A percentile compares a stretch with the other conserved stretches of the same genome.
Conservation (phyloP, 1,140 invertebrate genomes). For the Brachionus paranguensis region DNA sequence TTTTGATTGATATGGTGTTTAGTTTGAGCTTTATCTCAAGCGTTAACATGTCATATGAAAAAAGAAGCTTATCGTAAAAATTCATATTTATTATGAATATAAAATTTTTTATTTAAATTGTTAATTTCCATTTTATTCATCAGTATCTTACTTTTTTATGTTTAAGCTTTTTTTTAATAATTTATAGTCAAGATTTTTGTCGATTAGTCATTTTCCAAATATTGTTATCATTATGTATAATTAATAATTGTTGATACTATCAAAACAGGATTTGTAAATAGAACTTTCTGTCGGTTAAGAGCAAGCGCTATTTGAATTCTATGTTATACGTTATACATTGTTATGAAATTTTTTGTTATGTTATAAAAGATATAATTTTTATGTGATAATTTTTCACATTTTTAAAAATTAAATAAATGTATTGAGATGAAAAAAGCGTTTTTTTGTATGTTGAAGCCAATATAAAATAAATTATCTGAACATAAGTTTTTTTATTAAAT, state of each 20-base stretch:
- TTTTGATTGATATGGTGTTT: not conserved
- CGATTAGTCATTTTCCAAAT: not conserved
- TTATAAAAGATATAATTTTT: not conserved
- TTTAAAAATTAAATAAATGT: not conserved
- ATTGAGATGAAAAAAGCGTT: not conserved
- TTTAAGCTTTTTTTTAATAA: not conserved
- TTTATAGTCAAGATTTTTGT: not conserved
- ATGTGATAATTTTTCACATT: not conserved
- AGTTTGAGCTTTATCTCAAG: not conserved
- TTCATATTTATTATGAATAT: not conserved
- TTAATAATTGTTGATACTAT: not conserved
- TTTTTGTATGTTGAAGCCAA: not conserved
- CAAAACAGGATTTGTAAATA: not conserved
- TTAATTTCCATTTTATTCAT: not conserved
- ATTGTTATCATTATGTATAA: not conserved
- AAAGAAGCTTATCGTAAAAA: constrained; percentile 13
- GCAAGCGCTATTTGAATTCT: not conserved
- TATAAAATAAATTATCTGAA: not conserved
- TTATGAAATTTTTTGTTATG: not conserved
- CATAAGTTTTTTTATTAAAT: not conserved
- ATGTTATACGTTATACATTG: not conserved
- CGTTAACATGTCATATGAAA: not conserved
- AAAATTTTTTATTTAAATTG: not conserved
- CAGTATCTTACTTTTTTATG: not conserved
- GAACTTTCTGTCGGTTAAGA: not conserved